Evolutionary conservation across 2,888 invertebrate species (phyloP).

Genomic region (Sarcophaga carnaria): DNA sequence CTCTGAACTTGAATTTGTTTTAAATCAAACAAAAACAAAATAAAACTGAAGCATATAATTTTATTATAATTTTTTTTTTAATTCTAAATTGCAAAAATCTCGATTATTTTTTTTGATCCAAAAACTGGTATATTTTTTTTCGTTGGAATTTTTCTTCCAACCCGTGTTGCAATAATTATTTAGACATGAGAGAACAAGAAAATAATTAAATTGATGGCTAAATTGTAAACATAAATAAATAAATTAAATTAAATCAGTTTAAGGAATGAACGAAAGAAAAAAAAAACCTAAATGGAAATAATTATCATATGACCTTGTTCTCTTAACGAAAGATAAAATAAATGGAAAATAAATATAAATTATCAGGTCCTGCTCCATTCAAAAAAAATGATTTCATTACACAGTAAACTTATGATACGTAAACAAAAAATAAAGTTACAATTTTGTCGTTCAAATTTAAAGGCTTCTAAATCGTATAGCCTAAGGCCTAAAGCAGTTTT

Average conservation of each 20-base stretch:
- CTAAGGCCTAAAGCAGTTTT: too few relatives aligned
- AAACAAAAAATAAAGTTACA: too few relatives aligned
- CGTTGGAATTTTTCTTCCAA: background rate
- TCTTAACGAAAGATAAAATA: background rate
- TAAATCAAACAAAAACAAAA: background rate
- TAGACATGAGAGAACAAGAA: slow-evolving; percentile 16
- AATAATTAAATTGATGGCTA: slow-evolving; percentile 4
- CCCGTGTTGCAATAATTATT: background rate
- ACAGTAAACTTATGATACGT: too few relatives aligned
- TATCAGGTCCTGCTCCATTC: background rate
- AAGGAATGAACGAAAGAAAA: too few relatives aligned
- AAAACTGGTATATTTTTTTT: slow-evolving; percentile 1
- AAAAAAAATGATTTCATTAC: background rate
- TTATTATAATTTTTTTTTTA: background rate
- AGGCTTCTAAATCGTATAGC: too few relatives aligned
- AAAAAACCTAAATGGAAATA: background rate
- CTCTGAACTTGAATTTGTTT: too few relatives aligned
- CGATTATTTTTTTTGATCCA: background rate
- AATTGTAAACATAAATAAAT: background rate
- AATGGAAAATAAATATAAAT: background rate
- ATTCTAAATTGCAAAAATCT: background rate
- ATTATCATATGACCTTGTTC: slow-evolving; percentile 23
- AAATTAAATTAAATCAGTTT: background rate
- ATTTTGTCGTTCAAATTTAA: too few relatives aligned
- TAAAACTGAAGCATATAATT: background rate